Conservation (phyloP, 2,113 vertebrate species). For the Pteropus alecto region DNA sequence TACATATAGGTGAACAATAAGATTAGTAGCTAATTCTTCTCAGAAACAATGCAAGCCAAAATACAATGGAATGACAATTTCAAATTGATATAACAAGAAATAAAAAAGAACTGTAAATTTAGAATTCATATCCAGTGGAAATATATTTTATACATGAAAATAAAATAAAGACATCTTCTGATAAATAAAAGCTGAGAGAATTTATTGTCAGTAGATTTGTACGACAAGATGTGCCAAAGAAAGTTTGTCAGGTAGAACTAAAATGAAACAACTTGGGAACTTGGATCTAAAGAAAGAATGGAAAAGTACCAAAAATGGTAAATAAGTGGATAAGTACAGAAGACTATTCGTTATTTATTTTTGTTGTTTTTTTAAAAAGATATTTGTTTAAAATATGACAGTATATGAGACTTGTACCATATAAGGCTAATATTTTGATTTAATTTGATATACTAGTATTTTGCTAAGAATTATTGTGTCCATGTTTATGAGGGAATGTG, state of each 20-base stretch:
- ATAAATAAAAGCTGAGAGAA: background rate
- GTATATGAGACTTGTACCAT: background rate
- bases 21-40: background rate
- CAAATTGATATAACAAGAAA: background rate
- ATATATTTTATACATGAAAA: background rate
- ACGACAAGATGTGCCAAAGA: background rate
- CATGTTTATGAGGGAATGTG: background rate
- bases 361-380: background rate
- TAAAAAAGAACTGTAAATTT: background rate
- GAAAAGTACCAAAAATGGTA: background rate
- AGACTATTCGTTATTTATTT: background rate
- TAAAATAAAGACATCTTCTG: background rate
- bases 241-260: background rate
- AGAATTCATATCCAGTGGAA: background rate
- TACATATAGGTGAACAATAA: background rate
- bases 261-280: background rate
- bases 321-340: background rate
- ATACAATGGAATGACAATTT: background rate
- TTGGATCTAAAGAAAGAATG: background rate
- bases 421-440: background rate
- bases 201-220: background rate
- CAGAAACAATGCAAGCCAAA: constrained; percentile 1
- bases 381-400: background rate
- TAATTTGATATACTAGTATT: background rate
- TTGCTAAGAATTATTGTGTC: background rate